These are phyloP conservation scores for Sphyrna mokarran DNA, from an alignment of 2,113 vertebrate species.

Conservation along the genomic window DNA sequence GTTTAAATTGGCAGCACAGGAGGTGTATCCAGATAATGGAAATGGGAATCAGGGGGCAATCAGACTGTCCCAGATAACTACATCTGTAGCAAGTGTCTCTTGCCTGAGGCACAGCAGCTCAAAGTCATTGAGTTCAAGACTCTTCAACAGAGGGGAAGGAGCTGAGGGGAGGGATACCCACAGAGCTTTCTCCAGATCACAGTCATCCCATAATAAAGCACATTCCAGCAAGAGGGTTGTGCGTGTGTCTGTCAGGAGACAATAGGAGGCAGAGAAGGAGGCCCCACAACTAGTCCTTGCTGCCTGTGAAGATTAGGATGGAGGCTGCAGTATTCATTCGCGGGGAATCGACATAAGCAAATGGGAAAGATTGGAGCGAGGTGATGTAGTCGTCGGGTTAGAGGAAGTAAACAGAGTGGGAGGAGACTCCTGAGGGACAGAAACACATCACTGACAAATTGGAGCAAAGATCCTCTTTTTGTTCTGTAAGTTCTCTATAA, in stretches of 20 bases:
- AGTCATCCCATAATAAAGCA: not conserved
- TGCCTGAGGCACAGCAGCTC: not conserved
- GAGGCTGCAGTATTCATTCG: not conserved
- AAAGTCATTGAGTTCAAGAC: not conserved
- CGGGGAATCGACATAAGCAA: not conserved
- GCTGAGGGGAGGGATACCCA: not conserved
- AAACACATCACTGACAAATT: not conserved
- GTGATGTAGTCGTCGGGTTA: not conserved
- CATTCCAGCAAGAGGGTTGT: too few species aligned
- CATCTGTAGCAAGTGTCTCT: not conserved
- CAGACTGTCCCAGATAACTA: not conserved
- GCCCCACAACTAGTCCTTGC: too few species aligned
- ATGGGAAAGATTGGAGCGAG: not conserved
- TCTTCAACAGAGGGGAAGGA: not conserved
- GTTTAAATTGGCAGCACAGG: too few species aligned
- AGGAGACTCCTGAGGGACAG: not conserved
- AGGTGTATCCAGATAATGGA: not conserved
- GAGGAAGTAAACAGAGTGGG: not conserved
- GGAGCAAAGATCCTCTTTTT: not conserved
- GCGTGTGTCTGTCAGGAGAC: too few species aligned
- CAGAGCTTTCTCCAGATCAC: not conserved
- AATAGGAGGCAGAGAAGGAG: too few species aligned
- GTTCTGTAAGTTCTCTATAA: not conserved
- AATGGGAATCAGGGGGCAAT: not conserved
- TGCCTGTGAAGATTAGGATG: too few species aligned